Evolutionary conservation across 1,140 invertebrate genomes (phyloP).

Genomic region (Plectrocnemia conspersa): DNA sequence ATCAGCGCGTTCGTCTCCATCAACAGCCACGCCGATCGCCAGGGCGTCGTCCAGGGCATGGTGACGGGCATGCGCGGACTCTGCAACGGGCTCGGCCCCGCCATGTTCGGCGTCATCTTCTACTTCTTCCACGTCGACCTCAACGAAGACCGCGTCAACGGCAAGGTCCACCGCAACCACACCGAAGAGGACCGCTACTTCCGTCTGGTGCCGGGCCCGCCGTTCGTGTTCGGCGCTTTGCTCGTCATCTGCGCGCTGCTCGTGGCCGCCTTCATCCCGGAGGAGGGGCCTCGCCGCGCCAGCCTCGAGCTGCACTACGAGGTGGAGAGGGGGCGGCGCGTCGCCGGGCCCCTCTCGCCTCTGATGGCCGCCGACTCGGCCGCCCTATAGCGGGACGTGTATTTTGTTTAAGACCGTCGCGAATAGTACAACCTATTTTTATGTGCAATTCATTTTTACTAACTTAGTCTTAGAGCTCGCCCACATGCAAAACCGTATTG

Average conservation of each 20-base stretch:
- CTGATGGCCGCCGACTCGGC: conserved; percentile 72
- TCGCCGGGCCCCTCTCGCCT: conserved; percentile 71
- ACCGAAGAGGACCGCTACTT: conserved; percentile 42
- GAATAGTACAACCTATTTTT: too few species aligned
- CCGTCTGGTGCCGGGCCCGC: conserved; percentile 92
- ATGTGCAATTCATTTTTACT: not conserved
- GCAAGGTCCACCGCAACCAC: conserved; percentile 37
- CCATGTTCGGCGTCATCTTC: conserved; percentile 97
- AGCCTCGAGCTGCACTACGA: conserved; percentile 74
- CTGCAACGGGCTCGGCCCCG: conserved; percentile 89
- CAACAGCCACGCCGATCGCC: conserved; percentile 93
- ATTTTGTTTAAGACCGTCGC: too few species aligned
- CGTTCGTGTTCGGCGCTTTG: conserved; percentile 97
- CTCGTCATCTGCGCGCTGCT: conserved; percentile 92
- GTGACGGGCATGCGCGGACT: conserved; percentile 94
- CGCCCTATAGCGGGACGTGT: conserved; percentile 59
- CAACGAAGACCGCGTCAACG: conserved; percentile 62
- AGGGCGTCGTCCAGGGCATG: conserved; percentile 98
- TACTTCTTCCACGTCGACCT: conserved; percentile 98
- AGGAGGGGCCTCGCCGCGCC: conserved; percentile 52
- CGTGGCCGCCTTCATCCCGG: conserved; percentile 88
- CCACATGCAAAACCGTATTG: too few species aligned
- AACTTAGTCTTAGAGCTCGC: not conserved
- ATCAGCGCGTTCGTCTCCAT: conserved; percentile 98
- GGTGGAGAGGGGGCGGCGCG: conserved; percentile 67